These are phyloP conservation scores for Delichon dasypus DNA, from an alignment of 2,797 vertebrate genomes.

Conservation along the genomic window DNA sequence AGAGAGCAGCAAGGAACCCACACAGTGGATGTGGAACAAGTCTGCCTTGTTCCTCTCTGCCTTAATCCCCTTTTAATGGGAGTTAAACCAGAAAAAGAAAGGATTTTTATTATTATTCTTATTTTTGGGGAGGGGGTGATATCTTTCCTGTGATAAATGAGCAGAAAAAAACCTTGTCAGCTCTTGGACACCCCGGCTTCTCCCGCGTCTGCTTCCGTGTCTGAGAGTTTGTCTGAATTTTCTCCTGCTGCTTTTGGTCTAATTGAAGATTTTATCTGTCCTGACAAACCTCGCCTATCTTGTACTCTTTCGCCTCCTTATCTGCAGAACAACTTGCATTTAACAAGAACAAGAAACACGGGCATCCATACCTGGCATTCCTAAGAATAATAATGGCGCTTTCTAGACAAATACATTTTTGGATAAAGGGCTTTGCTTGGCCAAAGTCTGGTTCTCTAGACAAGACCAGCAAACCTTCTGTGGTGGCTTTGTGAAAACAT, in stretches of 20 bases:
- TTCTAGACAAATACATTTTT: slow-evolving; percentile 41
- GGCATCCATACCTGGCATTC: slow-evolving; percentile 32
- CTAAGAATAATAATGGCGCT: slow-evolving; percentile 1
- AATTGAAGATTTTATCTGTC: slow-evolving; percentile 38
- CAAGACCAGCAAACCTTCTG: slow-evolving; percentile 22
- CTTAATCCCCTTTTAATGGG: background rate
- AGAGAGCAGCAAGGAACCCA: background rate
- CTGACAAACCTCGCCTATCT: slow-evolving; percentile 40
- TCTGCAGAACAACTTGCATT: background rate
- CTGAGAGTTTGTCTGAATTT: slow-evolving; percentile 22
- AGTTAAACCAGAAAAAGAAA: slow-evolving; percentile 11
- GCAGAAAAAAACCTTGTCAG: background rate
- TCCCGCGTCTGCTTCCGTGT: background rate
- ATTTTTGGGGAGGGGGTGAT: background rate
- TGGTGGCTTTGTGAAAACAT: slow-evolving; percentile 27
- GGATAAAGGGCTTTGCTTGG: slow-evolving; percentile 52
- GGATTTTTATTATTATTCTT: background rate
- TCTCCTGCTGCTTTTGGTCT: slow-evolving; percentile 13
- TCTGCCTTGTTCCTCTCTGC: background rate
- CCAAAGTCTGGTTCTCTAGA: slow-evolving; percentile 36
- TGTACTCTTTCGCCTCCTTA: slow-evolving; percentile 18
- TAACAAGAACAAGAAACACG: slow-evolving; percentile 5
- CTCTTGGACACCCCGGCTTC: background rate
- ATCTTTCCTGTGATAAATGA: slow-evolving; percentile 14
- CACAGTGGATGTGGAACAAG: background rate